phyloP scores from a whole-genome alignment of 2,113 vertebrate genomes.

The Polypterus bichir region DNA sequence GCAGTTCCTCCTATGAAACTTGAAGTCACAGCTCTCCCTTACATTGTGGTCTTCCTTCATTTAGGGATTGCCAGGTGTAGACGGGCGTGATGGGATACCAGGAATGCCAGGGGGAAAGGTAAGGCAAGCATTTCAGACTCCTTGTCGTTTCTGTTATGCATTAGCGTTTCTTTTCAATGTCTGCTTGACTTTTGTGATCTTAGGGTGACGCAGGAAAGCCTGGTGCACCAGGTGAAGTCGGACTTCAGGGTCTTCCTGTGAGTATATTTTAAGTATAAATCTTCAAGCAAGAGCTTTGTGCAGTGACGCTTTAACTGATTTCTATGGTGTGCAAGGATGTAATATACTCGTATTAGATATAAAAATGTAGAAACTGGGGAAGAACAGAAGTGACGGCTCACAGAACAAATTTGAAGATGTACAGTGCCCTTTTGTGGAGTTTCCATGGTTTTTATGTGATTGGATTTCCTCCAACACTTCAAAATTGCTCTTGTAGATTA shows the following conservation, averaged over 20 bases:
- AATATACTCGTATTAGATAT: no score
- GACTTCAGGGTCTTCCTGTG: slow-evolving; percentile 82
- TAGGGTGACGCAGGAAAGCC: slow-evolving; percentile 78
- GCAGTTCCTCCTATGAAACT: no score
- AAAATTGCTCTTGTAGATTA: no score
- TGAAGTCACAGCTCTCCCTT: no score
- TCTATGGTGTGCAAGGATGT: no score
- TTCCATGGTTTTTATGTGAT: no score
- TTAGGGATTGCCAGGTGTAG: slow-evolving; percentile 82
- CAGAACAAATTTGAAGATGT: no score
- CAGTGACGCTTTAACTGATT: no score
- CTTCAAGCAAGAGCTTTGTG: neutral
- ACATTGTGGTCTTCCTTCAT: neutral
- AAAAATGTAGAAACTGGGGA: neutral
- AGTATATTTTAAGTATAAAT: slow-evolving; percentile 41
- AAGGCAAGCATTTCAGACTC: slow-evolving; percentile 7
- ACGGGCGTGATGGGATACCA: slow-evolving; percentile 84
- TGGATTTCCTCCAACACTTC: no score
- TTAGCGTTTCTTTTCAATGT: no score
- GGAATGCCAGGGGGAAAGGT: slow-evolving; percentile 91
- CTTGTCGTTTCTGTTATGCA: no score
- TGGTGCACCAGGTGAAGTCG: slow-evolving; percentile 76
- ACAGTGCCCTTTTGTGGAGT: no score
- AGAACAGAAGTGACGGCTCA: neutral
- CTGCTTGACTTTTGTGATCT: slow-evolving; percentile 7